A percentile compares a stretch with the other conserved stretches of the same genome.
These are phyloP conservation scores for Vanacampus margaritifer DNA, from an alignment of 2,113 vertebrate species.

Conservation along the genomic window DNA sequence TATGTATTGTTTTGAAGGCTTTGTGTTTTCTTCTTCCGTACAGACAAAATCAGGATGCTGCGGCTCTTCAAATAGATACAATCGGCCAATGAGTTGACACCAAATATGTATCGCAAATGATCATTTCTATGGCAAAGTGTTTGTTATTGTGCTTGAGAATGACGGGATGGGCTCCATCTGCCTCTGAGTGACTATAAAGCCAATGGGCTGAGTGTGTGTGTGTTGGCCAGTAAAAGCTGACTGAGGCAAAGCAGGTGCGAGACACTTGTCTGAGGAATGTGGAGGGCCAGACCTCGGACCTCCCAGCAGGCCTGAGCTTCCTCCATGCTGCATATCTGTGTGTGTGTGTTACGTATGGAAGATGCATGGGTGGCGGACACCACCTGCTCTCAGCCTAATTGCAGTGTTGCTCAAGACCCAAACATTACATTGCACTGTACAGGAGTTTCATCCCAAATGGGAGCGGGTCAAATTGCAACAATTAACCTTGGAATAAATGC, in stretches of 20 bases:
- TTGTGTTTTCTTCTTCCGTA: neutral
- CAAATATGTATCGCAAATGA: neutral
- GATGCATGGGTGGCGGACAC: constrained; percentile 51
- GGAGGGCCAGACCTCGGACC: constrained; percentile 66
- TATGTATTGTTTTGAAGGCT: neutral
- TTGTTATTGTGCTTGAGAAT: neutral
- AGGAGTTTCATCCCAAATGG: constrained; percentile 8
- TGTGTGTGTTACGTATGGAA: constrained; percentile 24
- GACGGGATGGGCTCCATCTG: constrained; percentile 1
- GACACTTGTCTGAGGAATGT: constrained; percentile 73
- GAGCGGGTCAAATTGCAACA: constrained; percentile 2
- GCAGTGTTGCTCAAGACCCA: constrained; percentile 47
- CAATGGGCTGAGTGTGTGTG: constrained; percentile 62
- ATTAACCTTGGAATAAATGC: neutral
- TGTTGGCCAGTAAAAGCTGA: constrained; percentile 58
- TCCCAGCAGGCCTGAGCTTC: constrained; percentile 63
- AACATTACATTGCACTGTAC: constrained; percentile 26
- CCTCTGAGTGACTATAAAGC: constrained; percentile 44
- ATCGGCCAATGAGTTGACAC: neutral
- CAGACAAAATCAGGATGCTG: neutral
- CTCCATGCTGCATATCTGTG: constrained; percentile 38
- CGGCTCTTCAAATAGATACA: too few relatives aligned
- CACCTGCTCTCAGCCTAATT: constrained; percentile 60
- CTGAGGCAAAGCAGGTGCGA: constrained; percentile 66
- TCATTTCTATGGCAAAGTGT: constrained; percentile 2